Percentiles rank a stretch among this genome's conserved stretches.
These are phyloP conservation scores for Pollenia amentaria DNA, from an alignment of 2,888 invertebrate species.

Conservation along the genomic window DNA sequence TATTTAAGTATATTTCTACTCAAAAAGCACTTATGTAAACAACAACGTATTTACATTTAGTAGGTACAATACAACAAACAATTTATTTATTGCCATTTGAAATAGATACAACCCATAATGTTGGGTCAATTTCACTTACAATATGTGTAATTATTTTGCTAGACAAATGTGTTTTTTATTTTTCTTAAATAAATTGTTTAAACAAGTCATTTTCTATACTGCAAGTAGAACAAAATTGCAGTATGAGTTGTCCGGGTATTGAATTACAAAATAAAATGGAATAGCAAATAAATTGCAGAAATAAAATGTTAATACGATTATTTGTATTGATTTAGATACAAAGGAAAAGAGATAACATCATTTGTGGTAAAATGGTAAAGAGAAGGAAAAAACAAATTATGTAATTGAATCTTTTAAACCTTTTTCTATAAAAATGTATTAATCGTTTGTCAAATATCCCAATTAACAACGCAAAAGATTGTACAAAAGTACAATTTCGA, in stretches of 20 bases:
- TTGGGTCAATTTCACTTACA: constrained; percentile 27
- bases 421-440: too few relatives aligned
- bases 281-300: background rate
- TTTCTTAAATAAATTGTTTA: constrained; percentile 17
- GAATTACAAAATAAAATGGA: background rate
- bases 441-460: too few relatives aligned
- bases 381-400: too few relatives aligned
- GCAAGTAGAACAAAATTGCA: constrained; percentile 13
- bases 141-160: constrained; percentile 30
- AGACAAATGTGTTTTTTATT: constrained; percentile 9
- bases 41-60: background rate
- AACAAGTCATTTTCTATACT: constrained; percentile 15
- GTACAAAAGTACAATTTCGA: too few relatives aligned
- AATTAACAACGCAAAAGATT: too few relatives aligned
- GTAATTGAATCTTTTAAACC: too few relatives aligned
- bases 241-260: background rate
- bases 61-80: background rate
- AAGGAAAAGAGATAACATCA: too few relatives aligned
- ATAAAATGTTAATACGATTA: background rate
- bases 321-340: too few relatives aligned
- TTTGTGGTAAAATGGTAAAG: too few relatives aligned
- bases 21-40: background rate
- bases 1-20: background rate
- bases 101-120: background rate
- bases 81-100: background rate